These are phyloP conservation scores for Smutsia gigantea DNA, from an alignment of 2,797 vertebrate genomes.

Conservation along the genomic window DNA sequence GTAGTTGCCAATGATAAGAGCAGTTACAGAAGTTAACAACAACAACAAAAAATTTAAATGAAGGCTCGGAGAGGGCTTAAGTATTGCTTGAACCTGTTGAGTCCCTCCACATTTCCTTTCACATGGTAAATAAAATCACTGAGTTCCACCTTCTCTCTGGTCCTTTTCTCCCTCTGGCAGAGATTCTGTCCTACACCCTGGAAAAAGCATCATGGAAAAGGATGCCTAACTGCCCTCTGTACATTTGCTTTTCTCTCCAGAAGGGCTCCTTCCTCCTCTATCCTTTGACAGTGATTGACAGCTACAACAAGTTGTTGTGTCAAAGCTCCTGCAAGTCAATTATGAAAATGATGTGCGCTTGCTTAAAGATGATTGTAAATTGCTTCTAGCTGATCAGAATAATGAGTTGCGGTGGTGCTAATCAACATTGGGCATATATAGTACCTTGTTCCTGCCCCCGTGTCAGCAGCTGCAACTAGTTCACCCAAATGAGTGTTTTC, in stretches of 20 bases:
- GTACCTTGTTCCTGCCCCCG: slow-evolving; percentile 61
- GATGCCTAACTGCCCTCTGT: neutral
- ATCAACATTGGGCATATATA: slow-evolving; percentile 77
- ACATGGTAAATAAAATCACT: neutral
- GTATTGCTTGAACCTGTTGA: neutral
- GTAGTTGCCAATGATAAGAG: neutral
- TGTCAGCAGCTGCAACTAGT: slow-evolving; percentile 79
- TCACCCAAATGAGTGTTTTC: slow-evolving; percentile 75
- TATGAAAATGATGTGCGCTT: slow-evolving; percentile 83
- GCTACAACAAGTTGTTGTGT: slow-evolving; percentile 78
- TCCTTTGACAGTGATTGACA: slow-evolving; percentile 78
- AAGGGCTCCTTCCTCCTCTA: neutral
- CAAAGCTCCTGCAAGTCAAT: slow-evolving; percentile 77
- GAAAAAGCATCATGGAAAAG: neutral
- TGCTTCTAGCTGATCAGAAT: slow-evolving; percentile 85
- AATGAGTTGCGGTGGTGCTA: slow-evolving; percentile 81
- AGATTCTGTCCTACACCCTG: neutral
- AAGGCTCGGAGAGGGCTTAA: neutral
- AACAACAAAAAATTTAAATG: neutral
- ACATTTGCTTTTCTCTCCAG: neutral
- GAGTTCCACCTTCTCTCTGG: neutral
- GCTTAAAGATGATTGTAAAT: slow-evolving; percentile 87
- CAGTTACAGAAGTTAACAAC: neutral
- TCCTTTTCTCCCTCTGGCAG: neutral
- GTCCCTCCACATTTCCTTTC: neutral